These are phyloP conservation scores for Oplegnathus fasciatus DNA, from an alignment of 2,113 vertebrate species.

Conservation along the genomic window DNA sequence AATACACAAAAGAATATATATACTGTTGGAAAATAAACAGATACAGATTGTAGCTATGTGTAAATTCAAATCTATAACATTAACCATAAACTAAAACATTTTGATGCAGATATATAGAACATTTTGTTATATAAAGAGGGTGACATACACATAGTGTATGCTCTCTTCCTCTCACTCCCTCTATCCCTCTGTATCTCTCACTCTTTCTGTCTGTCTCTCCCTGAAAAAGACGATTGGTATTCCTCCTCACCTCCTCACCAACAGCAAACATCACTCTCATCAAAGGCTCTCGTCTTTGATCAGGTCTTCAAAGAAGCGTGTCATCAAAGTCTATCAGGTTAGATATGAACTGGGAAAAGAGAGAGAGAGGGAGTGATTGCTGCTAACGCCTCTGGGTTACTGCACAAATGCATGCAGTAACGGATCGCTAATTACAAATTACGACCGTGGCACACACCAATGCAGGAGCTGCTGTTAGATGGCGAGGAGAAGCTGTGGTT, in stretches of 20 bases:
- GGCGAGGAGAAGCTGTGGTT: background rate
- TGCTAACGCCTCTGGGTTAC: slow-evolving; percentile 65
- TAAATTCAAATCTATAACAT: background rate
- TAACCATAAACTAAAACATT: background rate
- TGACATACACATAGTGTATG: background rate
- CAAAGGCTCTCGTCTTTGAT: slow-evolving; percentile 79
- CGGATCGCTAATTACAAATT: slow-evolving; percentile 82
- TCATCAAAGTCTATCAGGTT: slow-evolving; percentile 82
- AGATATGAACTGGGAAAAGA: slow-evolving; percentile 70
- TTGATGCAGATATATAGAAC: background rate
- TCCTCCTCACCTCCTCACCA: slow-evolving; percentile 73
- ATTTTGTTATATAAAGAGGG: background rate
- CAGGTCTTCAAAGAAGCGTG: slow-evolving; percentile 80
- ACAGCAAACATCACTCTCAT: slow-evolving; percentile 81
- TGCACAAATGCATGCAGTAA: slow-evolving; percentile 61
- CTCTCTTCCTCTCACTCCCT: slow-evolving; percentile 13
- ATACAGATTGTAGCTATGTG: background rate
- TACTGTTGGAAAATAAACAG: background rate
- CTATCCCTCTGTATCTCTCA: background rate
- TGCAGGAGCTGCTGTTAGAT: slow-evolving; percentile 23
- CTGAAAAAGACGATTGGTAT: slow-evolving; percentile 71
- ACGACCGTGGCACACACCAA: slow-evolving; percentile 45
- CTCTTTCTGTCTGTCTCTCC: slow-evolving; percentile 37
- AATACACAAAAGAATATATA: background rate
- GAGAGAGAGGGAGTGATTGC: slow-evolving; percentile 41